Percentiles rank a stretch among this genome's conserved stretches.
Evolutionary conservation across 2,113 vertebrate species (phyloP).

Genomic region (Leiothrix lutea): DNA sequence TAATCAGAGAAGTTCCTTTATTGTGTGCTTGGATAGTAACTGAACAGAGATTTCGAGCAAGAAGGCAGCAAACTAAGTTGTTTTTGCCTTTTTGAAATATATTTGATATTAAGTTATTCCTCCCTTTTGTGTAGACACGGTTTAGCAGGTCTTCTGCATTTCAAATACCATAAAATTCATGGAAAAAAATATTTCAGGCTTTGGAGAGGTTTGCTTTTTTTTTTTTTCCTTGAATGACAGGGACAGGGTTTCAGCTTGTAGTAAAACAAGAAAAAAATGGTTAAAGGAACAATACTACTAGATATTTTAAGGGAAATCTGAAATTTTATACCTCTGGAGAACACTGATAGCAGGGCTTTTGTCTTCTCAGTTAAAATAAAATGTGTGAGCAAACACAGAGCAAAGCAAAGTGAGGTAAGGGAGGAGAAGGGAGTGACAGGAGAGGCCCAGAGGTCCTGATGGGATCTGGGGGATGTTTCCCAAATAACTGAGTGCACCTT

Average conservation of each 20-base stretch:
- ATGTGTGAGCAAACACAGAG: background rate
- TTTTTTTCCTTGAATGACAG: background rate
- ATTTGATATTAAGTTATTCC: background rate
- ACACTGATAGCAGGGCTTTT: background rate
- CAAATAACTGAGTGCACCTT: background rate
- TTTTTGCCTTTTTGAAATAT: background rate
- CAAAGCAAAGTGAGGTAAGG: background rate
- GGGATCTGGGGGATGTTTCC: background rate
- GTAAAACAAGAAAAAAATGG: background rate
- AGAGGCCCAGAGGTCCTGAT: accelerated
- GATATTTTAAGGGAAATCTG: background rate
- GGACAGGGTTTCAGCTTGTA: background rate
- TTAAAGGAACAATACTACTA: background rate
- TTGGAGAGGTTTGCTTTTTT: background rate
- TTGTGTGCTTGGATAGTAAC: background rate
- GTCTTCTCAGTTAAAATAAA: background rate
- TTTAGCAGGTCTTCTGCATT: background rate
- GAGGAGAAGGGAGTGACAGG: background rate
- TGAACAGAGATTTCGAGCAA: background rate
- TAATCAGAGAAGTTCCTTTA: background rate
- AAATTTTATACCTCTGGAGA: background rate
- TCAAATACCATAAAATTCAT: background rate
- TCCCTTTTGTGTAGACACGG: background rate
- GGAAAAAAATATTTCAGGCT: background rate
- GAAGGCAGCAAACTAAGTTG: background rate